Conservation (phyloP, 2,113 vertebrate species). For the Poecilia latipinna region DNA sequence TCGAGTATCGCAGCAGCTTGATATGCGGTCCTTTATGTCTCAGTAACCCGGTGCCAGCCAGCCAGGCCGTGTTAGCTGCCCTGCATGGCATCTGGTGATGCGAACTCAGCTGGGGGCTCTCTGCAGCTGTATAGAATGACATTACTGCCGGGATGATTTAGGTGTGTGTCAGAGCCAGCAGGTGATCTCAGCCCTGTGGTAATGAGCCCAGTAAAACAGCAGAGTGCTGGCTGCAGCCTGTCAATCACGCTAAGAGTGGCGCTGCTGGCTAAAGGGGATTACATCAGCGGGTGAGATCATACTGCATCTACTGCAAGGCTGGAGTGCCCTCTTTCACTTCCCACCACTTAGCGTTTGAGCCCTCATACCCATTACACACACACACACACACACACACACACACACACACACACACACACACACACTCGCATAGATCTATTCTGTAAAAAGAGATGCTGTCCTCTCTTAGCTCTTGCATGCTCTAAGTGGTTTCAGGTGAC, state of each 20-base stretch:
- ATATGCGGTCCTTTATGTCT: background rate
- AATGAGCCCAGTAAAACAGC: slow-evolving; percentile 75
- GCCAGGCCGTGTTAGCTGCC: background rate
- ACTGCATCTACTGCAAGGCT: slow-evolving; percentile 71
- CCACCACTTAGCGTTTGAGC: slow-evolving; percentile 55
- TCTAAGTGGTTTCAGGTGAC: slow-evolving; percentile 57
- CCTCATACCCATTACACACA: slow-evolving; percentile 45
- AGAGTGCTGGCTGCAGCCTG: slow-evolving; percentile 68
- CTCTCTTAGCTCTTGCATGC: slow-evolving; percentile 29
- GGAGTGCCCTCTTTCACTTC: slow-evolving; percentile 55
- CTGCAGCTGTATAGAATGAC: slow-evolving; percentile 43
- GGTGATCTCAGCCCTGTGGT: slow-evolving; percentile 78
- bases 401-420: slow-evolving; percentile 22
- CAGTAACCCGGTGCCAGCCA: background rate
- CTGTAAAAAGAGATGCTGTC: slow-evolving; percentile 48
- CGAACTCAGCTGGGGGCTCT: slow-evolving; percentile 37
- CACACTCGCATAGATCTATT: slow-evolving; percentile 26
- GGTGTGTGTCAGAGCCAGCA: slow-evolving; percentile 71
- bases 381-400: slow-evolving; percentile 25
- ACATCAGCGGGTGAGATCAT: slow-evolving; percentile 81
- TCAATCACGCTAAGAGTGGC: slow-evolving; percentile 77
- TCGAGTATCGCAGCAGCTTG: background rate
- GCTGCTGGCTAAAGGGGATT: slow-evolving; percentile 77
- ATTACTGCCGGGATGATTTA: slow-evolving; percentile 70
- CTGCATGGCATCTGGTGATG: slow-evolving; percentile 40